Evolutionary conservation across 35 echinoderm and acorn worm genomes (phyloP), one percentile per base, ranked within the genome.

Genomic region (Heliocidaris tuberculata): DNA sequence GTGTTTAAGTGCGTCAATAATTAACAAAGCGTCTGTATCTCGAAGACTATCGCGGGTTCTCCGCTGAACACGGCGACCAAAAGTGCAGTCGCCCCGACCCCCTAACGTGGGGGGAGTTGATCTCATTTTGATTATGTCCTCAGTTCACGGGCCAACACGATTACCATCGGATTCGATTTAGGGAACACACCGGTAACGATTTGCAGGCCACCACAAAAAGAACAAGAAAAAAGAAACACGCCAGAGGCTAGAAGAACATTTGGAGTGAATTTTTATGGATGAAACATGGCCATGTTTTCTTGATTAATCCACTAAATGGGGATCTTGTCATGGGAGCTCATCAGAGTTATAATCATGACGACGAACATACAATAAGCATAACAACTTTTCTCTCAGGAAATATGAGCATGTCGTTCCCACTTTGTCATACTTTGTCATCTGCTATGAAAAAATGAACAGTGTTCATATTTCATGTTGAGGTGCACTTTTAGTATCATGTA

Each of bases 51-150:
- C 21, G 17, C 0, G 65, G 65, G 21, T 21, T 78, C 65, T 78
- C 65, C 21, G 19, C 27, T 19, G 65, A n/a, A 78, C 65, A n/a
- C 65, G 21, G 65, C 65, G 27, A 78, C 87, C 31, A 89, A 89
- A 89, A 89, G 87, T 89, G 87, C 87, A 89, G 47, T 89, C 47
- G 87, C 87, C 87, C 87, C 87, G 87, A 48, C 87, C 87, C 87
- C 87, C 87, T 89, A 89, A 89, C 31, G 87, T 89, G 31, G 29
- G 16, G 87, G 85, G 30, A 78, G 87, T 89, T 89, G 87, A 89
- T 89, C 87, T 89, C 87, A 89, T 89, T 89, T 89, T 89, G 87
- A 89, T 89, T 89, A 89, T 89, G 87, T 89, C 87, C 32, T 89
- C 87, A 89, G 87, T 89, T 89, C 87, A 89, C 87, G 87, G 87